Evolutionary conservation across 2,797 vertebrate genomes (phyloP), one percentile per base, ranked within the genome.

Genomic region (Phrynocephalus vlangalii): DNA sequence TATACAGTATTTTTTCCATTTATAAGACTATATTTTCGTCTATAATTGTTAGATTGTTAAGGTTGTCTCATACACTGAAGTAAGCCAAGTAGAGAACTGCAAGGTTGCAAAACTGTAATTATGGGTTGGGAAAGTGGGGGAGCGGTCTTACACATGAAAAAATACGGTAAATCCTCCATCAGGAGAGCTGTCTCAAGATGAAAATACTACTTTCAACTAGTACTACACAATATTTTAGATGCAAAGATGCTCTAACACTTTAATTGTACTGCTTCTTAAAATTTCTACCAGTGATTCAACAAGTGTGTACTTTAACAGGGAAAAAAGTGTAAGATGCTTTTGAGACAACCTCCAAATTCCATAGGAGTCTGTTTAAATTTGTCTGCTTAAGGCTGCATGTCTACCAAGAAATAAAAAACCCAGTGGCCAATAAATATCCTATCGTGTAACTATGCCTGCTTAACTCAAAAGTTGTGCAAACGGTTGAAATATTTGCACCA

Each of bases 261-360:
- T 70, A 82, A 30, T 38, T 60, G 28, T 30, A 18, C 6, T 33
- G 75, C n/a, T 60, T 15, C 10, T 79, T 33, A 60, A 72, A 18
- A 60, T 48, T 13, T 63, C 85, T 20, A 67, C 75, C 38, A 87
- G 78, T 0, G 28, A 48, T 67, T 0, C 15, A 67, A 20, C 28
- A 3, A 0, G 18, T 33, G 28, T 67, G 18, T 2, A 0, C 67
- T 8, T 33, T 0, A 60, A 2, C n/a, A 83, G 50, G 77, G 33
- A 33, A 56, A 24, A 24, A 89, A 52, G 89, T 81, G 22, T 73
- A 38, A 75, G 38, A 24, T 38, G 15, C 24, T 33, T 28, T 16
- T 33, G 56, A 28, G 44, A 82, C 13, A 9, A 22, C 22, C 22
- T 30, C 1, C n/a, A 28, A 18, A 79, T 18, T 63, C 52, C 30